Conservation (phyloP, 30 jellyfish, hydroid and myxozoan genomes). For the Cassiopea andromeda region DNA sequence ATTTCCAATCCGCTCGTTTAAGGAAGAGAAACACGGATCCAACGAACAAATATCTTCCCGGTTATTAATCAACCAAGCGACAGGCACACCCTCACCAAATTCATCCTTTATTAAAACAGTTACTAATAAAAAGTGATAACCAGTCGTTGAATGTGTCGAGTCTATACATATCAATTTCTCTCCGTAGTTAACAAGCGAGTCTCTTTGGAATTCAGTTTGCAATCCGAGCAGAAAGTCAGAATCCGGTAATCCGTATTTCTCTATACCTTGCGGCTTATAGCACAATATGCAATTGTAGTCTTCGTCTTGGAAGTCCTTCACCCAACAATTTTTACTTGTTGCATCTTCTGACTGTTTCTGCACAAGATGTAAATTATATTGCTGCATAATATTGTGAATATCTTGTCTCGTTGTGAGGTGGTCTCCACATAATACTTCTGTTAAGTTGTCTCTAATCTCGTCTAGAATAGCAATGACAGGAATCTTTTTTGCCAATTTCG, state of each 20-base stretch:
- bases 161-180: slow-evolving; percentile 23
- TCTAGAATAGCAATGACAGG: neutral
- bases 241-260: slow-evolving; percentile 33
- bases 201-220: neutral
- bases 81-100: slow-evolving; percentile 71
- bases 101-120: slow-evolving; percentile 62
- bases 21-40: slow-evolving; percentile 45
- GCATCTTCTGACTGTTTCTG: slow-evolving; percentile 57
- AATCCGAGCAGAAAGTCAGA: slow-evolving; percentile 8
- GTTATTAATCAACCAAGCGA: slow-evolving; percentile 66
- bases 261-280: slow-evolving; percentile 30
- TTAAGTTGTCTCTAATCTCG: neutral
- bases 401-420: neutral
- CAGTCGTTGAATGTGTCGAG: slow-evolving; percentile 46
- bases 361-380: slow-evolving; percentile 14
- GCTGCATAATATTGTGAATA: slow-evolving; percentile 38
- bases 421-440: neutral
- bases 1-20: slow-evolving; percentile 29
- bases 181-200: neutral
- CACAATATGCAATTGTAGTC: neutral
- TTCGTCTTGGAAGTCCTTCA: neutral
- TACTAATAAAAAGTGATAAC: slow-evolving; percentile 34
- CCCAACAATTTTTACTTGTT: neutral
- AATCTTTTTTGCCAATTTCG: neutral
- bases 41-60: slow-evolving; percentile 64